Conservation (phyloP, 2,888 invertebrate species). For the Abscondita cerata region DNA sequence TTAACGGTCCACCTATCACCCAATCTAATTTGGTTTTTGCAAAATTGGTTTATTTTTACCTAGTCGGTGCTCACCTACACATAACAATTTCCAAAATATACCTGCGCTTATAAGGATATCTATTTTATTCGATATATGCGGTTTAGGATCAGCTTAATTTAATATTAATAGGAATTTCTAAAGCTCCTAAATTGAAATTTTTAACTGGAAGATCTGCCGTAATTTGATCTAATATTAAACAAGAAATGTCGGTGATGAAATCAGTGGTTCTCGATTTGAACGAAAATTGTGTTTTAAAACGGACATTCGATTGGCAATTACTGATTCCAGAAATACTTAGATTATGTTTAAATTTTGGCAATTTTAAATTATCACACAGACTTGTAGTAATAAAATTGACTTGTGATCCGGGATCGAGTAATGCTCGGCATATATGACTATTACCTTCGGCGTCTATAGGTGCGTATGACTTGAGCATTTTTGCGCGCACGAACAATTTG, state of each 20-base stretch:
- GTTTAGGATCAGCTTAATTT: slow-evolving; percentile 9
- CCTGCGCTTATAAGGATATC: slow-evolving; percentile 8
- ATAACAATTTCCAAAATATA: slow-evolving; percentile 3
- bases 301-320: slow-evolving; percentile 11
- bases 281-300: slow-evolving; percentile 4
- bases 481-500: too few species aligned
- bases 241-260: slow-evolving; percentile 15
- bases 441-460: too few species aligned
- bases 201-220: slow-evolving; percentile 13
- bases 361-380: not conserved
- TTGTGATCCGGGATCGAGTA: not conserved
- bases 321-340: slow-evolving; percentile 24
- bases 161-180: slow-evolving; percentile 12
- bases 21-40: slow-evolving; percentile 19
- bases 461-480: too few species aligned
- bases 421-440: not conserved
- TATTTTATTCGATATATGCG: not conserved
- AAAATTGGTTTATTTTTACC: slow-evolving; percentile 6
- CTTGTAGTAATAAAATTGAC: not conserved
- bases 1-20: not conserved
- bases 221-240: slow-evolving; percentile 18
- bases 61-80: slow-evolving; percentile 5
- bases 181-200: too few species aligned
- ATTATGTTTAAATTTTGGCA: slow-evolving; percentile 6
- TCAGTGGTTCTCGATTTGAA: slow-evolving; percentile 22